phyloP scores from a whole-genome alignment of 2,888 invertebrate species.

The Eupithecia subumbrata region DNA sequence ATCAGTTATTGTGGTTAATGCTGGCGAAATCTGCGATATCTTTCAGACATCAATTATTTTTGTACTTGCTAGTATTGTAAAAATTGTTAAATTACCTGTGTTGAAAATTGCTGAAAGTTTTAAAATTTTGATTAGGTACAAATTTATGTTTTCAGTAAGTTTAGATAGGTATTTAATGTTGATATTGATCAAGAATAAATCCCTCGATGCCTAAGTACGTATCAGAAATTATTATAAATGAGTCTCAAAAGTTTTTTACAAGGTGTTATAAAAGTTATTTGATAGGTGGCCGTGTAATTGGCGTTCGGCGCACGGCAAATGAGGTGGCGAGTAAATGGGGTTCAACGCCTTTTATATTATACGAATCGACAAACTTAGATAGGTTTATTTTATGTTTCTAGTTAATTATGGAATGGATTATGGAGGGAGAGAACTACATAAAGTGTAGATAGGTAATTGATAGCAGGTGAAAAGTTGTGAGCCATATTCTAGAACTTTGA shows the following conservation, averaged over 20 bases:
- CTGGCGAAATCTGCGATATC: not conserved
- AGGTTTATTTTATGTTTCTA: not conserved
- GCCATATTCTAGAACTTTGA: not conserved
- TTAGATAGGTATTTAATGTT: not conserved
- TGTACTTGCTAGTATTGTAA: not conserved
- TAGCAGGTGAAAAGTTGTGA: not conserved
- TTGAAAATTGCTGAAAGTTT: not conserved
- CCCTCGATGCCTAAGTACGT: not conserved
- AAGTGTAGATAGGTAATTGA: not conserved
- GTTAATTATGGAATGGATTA: not conserved
- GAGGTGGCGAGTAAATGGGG: not conserved
- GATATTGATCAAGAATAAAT: not conserved
- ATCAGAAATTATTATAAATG: constrained; percentile 10
- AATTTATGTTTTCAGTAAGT: not conserved
- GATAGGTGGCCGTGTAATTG: constrained; percentile 2
- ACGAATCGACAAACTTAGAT: constrained; percentile 8
- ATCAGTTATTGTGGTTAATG: not conserved
- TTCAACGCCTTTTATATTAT: not conserved
- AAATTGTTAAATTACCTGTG: not conserved
- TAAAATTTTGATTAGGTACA: not conserved
- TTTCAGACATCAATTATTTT: not conserved
- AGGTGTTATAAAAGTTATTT: constrained; percentile 5
- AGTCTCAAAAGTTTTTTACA: constrained; percentile 12
- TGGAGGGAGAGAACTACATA: not conserved
- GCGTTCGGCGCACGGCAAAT: constrained; percentile 3